Evolutionary conservation across 2,113 vertebrate species (phyloP).

Genomic region (Argyrosomus japonicus): DNA sequence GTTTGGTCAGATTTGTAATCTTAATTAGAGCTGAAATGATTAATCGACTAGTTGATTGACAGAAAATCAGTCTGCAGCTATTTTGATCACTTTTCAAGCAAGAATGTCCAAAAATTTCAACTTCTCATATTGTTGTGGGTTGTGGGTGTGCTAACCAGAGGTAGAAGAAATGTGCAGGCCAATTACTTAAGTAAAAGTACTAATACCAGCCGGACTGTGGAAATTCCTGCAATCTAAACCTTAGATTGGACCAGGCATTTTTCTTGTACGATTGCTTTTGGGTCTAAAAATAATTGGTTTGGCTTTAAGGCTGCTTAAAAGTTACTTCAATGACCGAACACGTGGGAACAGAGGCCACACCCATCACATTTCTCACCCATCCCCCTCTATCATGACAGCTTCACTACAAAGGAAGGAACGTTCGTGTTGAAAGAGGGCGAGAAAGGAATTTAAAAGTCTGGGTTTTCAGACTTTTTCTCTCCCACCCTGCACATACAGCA

Average conservation of each 20-base stretch:
- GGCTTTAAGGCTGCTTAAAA: not conserved
- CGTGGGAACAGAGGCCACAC: not conserved
- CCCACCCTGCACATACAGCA: conserved; percentile 45
- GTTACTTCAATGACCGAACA: not conserved
- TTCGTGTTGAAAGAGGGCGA: not conserved
- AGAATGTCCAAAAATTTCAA: no score
- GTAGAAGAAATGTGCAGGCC: no score
- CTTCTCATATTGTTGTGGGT: no score
- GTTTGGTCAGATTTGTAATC: not conserved
- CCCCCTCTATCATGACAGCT: not conserved
- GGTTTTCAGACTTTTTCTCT: not conserved
- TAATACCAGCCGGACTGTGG: no score
- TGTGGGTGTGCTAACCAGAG: no score
- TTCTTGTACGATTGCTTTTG: no score
- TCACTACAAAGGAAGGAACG: not conserved
- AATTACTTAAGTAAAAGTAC: no score
- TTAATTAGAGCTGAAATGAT: not conserved
- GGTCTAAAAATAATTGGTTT: not conserved
- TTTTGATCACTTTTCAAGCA: not conserved
- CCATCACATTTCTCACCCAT: not conserved
- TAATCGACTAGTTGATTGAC: not conserved
- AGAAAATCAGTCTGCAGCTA: not conserved
- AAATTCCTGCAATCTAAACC: no score
- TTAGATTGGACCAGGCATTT: no score
- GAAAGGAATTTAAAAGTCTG: conserved; percentile 13